Evolutionary conservation across 2,888 invertebrate genomes (phyloP), one percentile per base, ranked within the genome.

Genomic region (Polietes domitor): DNA sequence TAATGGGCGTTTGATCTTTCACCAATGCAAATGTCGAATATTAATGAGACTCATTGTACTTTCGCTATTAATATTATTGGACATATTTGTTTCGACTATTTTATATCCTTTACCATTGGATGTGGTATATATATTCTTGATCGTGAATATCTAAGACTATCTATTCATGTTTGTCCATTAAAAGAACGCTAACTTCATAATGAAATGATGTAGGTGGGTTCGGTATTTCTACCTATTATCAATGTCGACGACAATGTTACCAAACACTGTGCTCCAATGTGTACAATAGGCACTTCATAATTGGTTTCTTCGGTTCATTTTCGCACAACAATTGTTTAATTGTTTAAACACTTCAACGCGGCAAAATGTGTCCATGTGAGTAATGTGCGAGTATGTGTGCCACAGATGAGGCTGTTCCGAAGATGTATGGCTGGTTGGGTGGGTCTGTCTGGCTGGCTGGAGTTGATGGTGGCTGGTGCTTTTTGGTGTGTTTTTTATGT

Each of bases 291-390:
- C 47, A 47, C 47, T 47, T 47, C 47, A 47, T 47, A 61, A 61
- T 61, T 61, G 61, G 28, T 61, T 58, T 61, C 32, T 37, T 65
- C 65, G 17, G 10, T 65, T 65, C 65, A 10, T 37, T 61, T 61
- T 61, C 58, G 32, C 68, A 37, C 68, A 68, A 68, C 68, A 68
- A 43, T 68, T 68, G 68, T 43, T 43, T 43, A 68, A 68, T 68
- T 68, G 68, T 68, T 68, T 24, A 47, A 47, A 47, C 15, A 47
- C 47, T 12, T n/a, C 12, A n/a, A 47, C 47, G 32, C 4, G 41
- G 6, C 47, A 15, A 37, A 47, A 1, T 47, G 10, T 41, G 41
- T 47, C 32, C 9, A 47, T 47, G 15, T 47, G 1, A 4, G 47
- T 47, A 47, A n/a, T 47, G n/a, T 37, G 37, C 37, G 1, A 1